A percentile compares a stretch with the other conserved stretches of the same genome.
phyloP scores from a whole-genome alignment of 2,113 vertebrate genomes.

The Carassius carassius region DNA sequence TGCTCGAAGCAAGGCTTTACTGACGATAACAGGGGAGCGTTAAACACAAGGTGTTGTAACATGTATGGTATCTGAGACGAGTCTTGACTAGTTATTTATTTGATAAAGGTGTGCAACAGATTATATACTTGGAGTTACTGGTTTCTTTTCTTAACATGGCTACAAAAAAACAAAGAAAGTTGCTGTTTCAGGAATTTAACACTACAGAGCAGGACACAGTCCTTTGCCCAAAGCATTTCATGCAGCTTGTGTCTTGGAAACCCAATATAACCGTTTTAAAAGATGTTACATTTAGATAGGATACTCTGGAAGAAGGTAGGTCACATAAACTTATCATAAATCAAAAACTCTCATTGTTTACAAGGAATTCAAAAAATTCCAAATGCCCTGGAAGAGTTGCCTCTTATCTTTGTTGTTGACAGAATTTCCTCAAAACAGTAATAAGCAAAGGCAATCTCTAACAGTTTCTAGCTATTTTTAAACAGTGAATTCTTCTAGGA shows the following conservation, averaged over 20 bases:
- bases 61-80: neutral
- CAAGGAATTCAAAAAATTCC: constrained; percentile 8
- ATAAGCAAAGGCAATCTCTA: neutral
- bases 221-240: constrained; percentile 1
- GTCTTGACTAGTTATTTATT: neutral
- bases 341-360: constrained; percentile 17
- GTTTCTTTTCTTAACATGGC: neutral
- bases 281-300: constrained; percentile 29
- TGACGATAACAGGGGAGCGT: neutral
- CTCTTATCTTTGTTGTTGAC: constrained; percentile 3
- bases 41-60: constrained; percentile 4
- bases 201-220: neutral
- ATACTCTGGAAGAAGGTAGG: constrained; percentile 30
- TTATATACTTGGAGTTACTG: neutral
- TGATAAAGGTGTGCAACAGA: neutral
- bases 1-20: neutral
- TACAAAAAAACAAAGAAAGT: neutral
- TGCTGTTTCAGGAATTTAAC: constrained; percentile 1
- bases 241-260: constrained; percentile 33
- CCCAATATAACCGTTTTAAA: constrained; percentile 7
- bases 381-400: constrained; percentile 4
- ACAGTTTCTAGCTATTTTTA: neutral
- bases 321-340: constrained; percentile 29
- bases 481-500: constrained; percentile 27
- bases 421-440: neutral